Percentiles rank a stretch among this genome's conserved stretches.
phyloP scores from a whole-genome alignment of 2,113 vertebrate genomes.

The Syrmaticus mikado region DNA sequence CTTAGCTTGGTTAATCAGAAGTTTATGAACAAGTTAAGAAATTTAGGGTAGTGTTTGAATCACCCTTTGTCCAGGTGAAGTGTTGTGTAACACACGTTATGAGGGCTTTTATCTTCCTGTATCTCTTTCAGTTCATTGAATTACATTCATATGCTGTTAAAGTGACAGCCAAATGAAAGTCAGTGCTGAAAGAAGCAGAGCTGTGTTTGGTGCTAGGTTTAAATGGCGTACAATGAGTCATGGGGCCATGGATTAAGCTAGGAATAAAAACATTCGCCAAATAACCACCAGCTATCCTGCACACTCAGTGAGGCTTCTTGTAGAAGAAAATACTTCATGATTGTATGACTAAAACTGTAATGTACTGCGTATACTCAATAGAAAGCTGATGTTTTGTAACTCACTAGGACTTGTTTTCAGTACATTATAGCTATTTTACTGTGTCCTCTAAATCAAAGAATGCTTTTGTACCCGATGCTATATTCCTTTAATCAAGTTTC shows the following conservation, averaged over 20 bases:
- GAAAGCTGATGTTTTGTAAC: not conserved
- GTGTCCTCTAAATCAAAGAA: constrained; percentile 23
- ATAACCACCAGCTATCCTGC: not conserved
- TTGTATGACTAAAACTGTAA: not conserved
- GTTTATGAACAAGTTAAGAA: not conserved
- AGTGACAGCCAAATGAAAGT: constrained; percentile 15
- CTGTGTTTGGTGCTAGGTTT: not conserved
- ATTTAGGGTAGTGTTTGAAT: not conserved
- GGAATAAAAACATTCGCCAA: not conserved
- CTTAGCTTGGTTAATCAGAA: not conserved
- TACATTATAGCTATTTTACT: not conserved
- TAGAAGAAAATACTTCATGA: not conserved
- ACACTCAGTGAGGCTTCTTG: not conserved
- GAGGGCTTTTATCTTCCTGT: constrained; percentile 41
- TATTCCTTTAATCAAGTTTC: constrained; percentile 38
- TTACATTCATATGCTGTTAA: constrained; percentile 1
- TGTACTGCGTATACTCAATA: not conserved
- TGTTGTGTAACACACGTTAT: not conserved
- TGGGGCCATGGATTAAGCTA: not conserved
- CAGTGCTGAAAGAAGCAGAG: not conserved
- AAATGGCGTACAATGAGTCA: not conserved
- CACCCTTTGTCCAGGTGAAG: not conserved
- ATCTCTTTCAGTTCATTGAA: constrained; percentile 35
- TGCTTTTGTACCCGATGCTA: constrained; percentile 23
- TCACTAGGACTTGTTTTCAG: not conserved